Percentiles rank a stretch among this genome's conserved stretches.
These are phyloP conservation scores for Spicauda simplicius DNA, from an alignment of 2,888 invertebrate genomes.

Conservation along the genomic window DNA sequence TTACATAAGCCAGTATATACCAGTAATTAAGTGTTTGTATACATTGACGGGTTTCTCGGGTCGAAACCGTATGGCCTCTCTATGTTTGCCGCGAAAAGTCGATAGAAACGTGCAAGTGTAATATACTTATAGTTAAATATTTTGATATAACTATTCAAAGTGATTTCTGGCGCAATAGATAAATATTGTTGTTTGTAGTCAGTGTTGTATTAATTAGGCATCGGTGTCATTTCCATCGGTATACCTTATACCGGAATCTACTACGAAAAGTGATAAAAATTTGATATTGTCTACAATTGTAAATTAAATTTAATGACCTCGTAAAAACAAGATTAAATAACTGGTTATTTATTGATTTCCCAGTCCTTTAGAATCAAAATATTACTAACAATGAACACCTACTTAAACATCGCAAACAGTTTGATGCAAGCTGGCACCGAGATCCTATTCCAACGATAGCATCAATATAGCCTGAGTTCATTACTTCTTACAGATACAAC, in stretches of 20 bases:
- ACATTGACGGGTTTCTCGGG: conserved; percentile 33
- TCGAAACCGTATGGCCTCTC: conserved; percentile 28
- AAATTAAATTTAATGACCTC: background rate
- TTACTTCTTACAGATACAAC: conserved; percentile 82
- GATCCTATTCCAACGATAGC: background rate
- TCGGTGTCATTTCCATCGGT: too few species aligned
- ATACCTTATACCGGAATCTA: too few species aligned
- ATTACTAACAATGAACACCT: background rate
- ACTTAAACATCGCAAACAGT: background rate
- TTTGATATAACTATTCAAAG: too few species aligned
- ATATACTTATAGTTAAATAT: background rate
- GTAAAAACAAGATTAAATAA: background rate
- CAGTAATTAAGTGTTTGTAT: conserved; percentile 22
- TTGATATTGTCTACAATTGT: background rate
- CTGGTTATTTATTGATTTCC: background rate
- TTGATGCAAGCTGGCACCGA: background rate
- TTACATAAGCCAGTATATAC: conserved; percentile 14
- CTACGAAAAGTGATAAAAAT: too few species aligned
- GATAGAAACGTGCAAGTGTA: conserved; percentile 7
- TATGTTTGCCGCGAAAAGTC: conserved; percentile 16
- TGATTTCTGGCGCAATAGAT: too few species aligned
- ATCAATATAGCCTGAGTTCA: background rate
- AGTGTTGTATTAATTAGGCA: too few species aligned
- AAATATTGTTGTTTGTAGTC: too few species aligned
- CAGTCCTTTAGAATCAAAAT: background rate